phyloP scores from a whole-genome alignment of 2,797 vertebrate species.

The Manis crassicaudata region DNA sequence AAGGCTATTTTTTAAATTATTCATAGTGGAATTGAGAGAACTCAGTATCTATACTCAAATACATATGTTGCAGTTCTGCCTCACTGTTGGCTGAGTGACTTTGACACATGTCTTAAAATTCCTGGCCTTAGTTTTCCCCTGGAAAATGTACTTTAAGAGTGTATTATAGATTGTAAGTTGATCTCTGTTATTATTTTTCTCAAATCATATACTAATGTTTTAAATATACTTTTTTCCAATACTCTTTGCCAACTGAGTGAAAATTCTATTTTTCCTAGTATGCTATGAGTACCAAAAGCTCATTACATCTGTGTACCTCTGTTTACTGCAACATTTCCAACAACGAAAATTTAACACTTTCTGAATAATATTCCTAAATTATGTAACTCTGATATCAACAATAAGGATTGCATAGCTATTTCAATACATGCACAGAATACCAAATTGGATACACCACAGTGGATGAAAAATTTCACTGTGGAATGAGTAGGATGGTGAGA shows the following conservation, averaged over 20 bases:
- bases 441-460: not conserved
- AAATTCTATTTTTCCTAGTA: not conserved
- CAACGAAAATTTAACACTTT: not conserved
- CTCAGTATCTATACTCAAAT: not conserved
- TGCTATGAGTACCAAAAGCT: not conserved
- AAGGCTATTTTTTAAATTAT: constrained; percentile 7
- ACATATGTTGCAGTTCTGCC: not conserved
- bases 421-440: not conserved
- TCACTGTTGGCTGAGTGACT: not conserved
- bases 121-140: not conserved
- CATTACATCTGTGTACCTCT: not conserved
- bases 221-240: not conserved
- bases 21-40: not conserved
- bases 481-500: constrained; percentile 27
- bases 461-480: not conserved
- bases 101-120: not conserved
- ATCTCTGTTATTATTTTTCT: not conserved
- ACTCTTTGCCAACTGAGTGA: not conserved
- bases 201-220: not conserved
- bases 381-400: not conserved
- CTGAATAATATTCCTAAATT: not conserved
- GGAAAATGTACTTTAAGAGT: not conserved
- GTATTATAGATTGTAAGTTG: not conserved
- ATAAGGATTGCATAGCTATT: not conserved
- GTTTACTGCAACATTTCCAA: not conserved